Percentiles rank a stretch among this genome's conserved stretches.
Evolutionary conservation across 37 sponge, comb jelly and placozoan genomes (phyloP).

Genomic region (Eunapius fragilis): DNA sequence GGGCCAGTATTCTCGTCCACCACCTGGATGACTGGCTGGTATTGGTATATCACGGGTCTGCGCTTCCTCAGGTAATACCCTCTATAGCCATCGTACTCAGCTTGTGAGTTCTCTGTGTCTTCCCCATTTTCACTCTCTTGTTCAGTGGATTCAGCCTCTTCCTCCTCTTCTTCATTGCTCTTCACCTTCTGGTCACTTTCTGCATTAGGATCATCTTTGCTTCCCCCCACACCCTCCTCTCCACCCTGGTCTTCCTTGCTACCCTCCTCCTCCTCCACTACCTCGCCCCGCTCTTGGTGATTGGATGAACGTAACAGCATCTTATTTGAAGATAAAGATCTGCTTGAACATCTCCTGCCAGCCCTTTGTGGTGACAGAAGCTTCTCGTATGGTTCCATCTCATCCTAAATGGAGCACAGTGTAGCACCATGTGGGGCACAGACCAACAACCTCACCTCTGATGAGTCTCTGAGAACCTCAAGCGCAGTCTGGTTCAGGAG

Average conservation of each 20-base stretch:
- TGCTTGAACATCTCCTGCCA: neutral
- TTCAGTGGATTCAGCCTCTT: slow-evolving; percentile 36
- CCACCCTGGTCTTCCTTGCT: neutral
- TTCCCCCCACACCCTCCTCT: slow-evolving; percentile 5
- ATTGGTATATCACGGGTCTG: slow-evolving; percentile 80
- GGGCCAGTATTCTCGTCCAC: neutral
- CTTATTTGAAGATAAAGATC: neutral
- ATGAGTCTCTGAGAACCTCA: slow-evolving; percentile 16
- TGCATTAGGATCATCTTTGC: neutral
- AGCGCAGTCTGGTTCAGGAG: slow-evolving; percentile 17
- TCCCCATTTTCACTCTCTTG: slow-evolving; percentile 32
- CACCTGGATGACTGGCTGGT: slow-evolving; percentile 68
- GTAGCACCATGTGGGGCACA: too few relatives aligned
- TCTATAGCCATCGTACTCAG: slow-evolving; percentile 51
- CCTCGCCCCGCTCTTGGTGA: neutral
- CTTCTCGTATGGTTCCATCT: slow-evolving; percentile 82
- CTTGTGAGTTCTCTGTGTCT: slow-evolving; percentile 33
- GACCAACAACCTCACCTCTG: slow-evolving; percentile 31
- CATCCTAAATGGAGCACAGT: slow-evolving; percentile 32
- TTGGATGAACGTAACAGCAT: slow-evolving; percentile 13
- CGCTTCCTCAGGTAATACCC: slow-evolving; percentile 84
- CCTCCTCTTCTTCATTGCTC: slow-evolving; percentile 22
- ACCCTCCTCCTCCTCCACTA: slow-evolving; percentile 5
- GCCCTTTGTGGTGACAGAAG: slow-evolving; percentile 55
- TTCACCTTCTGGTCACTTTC: neutral